Conservation (phyloP, 2,888 invertebrate species). For the Caenorhabditis japonica region DNA sequence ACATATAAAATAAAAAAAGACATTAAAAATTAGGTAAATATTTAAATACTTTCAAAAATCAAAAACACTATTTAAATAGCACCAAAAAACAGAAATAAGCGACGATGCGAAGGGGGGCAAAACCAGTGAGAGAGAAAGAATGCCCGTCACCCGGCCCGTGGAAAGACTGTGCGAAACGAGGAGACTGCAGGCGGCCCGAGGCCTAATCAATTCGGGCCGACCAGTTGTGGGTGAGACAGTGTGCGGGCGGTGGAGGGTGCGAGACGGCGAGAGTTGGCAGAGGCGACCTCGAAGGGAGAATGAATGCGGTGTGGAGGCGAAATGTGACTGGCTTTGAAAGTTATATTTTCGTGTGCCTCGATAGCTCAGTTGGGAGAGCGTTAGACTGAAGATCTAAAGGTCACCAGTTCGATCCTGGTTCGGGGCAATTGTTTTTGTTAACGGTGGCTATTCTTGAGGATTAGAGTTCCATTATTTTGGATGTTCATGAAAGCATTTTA, state of each 20-base stretch:
- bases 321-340: too few relatives aligned
- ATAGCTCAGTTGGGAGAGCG: conserved; percentile 74
- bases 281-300: neutral
- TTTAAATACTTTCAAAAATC: too few relatives aligned
- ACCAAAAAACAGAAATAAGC: too few relatives aligned
- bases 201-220: conserved; percentile 50
- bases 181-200: conserved; percentile 17
- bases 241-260: neutral
- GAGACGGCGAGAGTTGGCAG: neutral
- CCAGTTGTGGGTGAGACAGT: neutral
- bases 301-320: neutral
- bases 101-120: too few relatives aligned
- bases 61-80: too few relatives aligned
- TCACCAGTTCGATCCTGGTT: conserved; percentile 72
- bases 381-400: conserved; percentile 75
- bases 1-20: too few relatives aligned
- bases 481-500: too few relatives aligned
- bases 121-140: too few relatives aligned
- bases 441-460: neutral
- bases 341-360: conserved; percentile 33
- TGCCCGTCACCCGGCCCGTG: too few relatives aligned
- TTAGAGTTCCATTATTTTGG: too few relatives aligned
- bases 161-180: neutral
- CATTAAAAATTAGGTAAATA: too few relatives aligned
- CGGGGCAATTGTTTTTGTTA: conserved; percentile 49